Evolutionary conservation across 2,797 vertebrate species (phyloP).

Genomic region (Onychomys torridus): DNA sequence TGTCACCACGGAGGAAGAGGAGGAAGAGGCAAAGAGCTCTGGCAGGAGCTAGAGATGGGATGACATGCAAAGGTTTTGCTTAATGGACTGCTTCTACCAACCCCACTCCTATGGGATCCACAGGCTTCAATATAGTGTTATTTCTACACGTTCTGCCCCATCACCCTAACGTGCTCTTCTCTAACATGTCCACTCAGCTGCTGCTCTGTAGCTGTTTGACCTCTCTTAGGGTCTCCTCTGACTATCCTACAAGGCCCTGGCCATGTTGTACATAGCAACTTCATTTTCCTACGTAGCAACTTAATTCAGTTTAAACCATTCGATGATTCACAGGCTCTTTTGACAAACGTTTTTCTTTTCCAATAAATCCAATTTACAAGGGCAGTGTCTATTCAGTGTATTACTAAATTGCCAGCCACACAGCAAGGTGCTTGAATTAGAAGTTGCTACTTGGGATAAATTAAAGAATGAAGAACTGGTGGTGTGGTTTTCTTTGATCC

Average conservation of each 20-base stretch:
- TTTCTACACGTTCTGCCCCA: not conserved
- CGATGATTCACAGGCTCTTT: not conserved
- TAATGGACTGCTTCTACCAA: not conserved
- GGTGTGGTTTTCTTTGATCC: not conserved
- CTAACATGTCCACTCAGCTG: not conserved
- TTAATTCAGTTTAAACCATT: not conserved
- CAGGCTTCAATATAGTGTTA: not conserved
- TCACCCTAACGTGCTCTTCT: not conserved
- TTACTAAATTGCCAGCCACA: not conserved
- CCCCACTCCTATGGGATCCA: not conserved
- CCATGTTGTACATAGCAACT: not conserved
- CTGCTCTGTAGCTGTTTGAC: not conserved
- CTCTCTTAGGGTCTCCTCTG: not conserved
- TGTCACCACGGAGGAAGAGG: not conserved
- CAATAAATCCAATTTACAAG: not conserved
- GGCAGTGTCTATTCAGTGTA: conserved; percentile 16
- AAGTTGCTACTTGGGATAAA: not conserved
- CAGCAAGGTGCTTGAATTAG: not conserved
- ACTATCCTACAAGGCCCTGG: not conserved
- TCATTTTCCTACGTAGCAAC: not conserved
- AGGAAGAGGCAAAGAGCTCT: not conserved
- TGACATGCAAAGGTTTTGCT: not conserved
- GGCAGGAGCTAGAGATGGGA: too few species aligned
- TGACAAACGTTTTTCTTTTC: conserved; percentile 32
- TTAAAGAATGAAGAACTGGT: not conserved